Base-by-base conservation (phyloP, 2,113 vertebrate genomes). In the Elanus axillaris region DNA sequence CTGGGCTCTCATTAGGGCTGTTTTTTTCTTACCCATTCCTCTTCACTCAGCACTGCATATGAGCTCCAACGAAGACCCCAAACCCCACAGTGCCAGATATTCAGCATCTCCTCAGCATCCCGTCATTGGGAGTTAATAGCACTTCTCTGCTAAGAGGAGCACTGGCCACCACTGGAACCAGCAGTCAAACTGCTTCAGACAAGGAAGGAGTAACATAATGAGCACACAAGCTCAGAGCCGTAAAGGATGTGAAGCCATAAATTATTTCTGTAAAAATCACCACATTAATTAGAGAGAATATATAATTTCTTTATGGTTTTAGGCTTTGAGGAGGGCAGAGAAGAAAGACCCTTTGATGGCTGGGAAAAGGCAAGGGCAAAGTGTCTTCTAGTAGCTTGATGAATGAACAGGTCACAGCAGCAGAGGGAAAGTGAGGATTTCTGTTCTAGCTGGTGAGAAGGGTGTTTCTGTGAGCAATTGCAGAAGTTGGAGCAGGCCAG, bases 261-360 rank as follows among this genome's bases (percentile, higher is more conserved):
- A 92, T 93, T 80, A 88, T 86, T 93, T 83, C 93, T 71, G 38
- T 36, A 80, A 83, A 86, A 97, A 76, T 43, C 71, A 45, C 32
- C 90, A 62, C 86, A 53, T 76, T 96, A 93, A 96, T 97, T 94
- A 94, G 86, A n/a, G 76, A 63, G 34, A 83, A 77, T 52, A 38
- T 25, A 36, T 63, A 3, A 86, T 90, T 94, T 94, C 63, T 90
- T 67, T 56, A 68, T 52, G 64, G 73, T 91, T 95, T 94, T 84
- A 78, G 68, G 87, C 73, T 89, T 91, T 91, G 84, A 83, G 83
- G 66, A 94, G 31, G 58, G 75, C 43, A 86, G 62, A 92, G 74
- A 93, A 92, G 66, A 96, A 93, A 94, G 64, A 78, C 67, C 47
- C 48, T 95, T 95, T 94, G 94, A 91, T 87, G 52, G 31, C 20